These are phyloP conservation scores for Tenualosa thibaudeaui DNA, from an alignment of 2,797 vertebrate genomes.

Conservation along the genomic window DNA sequence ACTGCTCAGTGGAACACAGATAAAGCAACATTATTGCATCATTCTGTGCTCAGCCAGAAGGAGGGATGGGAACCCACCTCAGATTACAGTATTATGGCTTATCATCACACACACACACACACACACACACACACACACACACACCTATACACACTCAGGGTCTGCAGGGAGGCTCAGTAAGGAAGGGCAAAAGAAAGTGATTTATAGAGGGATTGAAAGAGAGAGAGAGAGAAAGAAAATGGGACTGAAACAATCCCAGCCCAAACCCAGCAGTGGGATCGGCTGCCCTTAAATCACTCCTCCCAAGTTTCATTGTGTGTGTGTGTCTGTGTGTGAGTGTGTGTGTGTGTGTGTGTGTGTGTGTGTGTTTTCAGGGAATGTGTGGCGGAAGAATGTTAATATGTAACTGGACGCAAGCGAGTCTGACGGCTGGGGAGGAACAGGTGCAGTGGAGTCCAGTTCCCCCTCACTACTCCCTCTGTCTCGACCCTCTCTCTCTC, in stretches of 20 bases:
- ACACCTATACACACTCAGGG: background rate
- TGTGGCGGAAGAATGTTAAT: constrained; percentile 13
- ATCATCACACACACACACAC: background rate
- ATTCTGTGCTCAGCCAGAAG: background rate
- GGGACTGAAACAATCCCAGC: background rate
- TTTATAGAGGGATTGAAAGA: background rate
- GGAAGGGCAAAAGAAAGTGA: too few relatives aligned
- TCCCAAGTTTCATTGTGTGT: background rate
- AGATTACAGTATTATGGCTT: too few relatives aligned
- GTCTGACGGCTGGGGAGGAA: background rate
- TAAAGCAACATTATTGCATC: background rate
- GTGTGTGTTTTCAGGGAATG: constrained; percentile 15
- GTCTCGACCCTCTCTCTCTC: background rate
- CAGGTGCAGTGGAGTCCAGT: constrained; percentile 13
- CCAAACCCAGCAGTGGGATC: background rate
- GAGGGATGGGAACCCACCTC: too few relatives aligned
- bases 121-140: background rate
- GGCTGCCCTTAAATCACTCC: constrained; percentile 18
- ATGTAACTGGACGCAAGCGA: constrained; percentile 3
- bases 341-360: background rate
- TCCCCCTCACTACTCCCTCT: background rate
- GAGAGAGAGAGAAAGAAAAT: background rate
- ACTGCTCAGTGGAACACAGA: background rate
- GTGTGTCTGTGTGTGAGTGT: background rate
- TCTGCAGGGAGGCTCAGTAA: background rate